A percentile compares a stretch with the other conserved stretches of the same genome.
Evolutionary conservation across 2,888 invertebrate genomes (phyloP).

Genomic region (Conomelus anceps): DNA sequence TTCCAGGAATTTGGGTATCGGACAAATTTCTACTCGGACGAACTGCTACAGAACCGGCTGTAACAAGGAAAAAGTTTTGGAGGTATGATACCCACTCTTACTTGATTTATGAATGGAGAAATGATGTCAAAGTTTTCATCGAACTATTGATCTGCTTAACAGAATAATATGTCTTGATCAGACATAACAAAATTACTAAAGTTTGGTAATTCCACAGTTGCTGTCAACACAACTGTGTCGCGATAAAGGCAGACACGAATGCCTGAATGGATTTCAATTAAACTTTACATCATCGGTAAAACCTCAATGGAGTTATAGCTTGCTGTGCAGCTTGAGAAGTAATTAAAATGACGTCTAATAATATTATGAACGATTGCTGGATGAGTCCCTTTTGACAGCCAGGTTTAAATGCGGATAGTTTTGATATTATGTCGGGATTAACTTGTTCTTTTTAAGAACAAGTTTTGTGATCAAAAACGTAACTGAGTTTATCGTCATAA

Average conservation of each 20-base stretch:
- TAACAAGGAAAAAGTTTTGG: background rate
- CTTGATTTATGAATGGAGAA: background rate
- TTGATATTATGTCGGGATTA: no score
- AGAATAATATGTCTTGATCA: background rate
- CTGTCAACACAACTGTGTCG: background rate
- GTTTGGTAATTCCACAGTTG: background rate
- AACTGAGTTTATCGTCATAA: no score
- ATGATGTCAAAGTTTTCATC: background rate
- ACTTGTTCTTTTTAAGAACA: no score
- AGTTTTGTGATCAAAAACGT: no score
- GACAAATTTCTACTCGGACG: no score
- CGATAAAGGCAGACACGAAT: background rate
- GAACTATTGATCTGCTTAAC: background rate
- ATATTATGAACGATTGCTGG: no score
- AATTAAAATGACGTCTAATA: no score
- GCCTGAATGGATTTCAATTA: background rate
- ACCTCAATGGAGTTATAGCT: background rate
- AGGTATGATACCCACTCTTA: background rate
- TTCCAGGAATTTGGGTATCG: no score
- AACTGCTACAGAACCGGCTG: no score
- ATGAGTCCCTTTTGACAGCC: no score
- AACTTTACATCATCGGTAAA: background rate
- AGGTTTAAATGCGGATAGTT: no score
- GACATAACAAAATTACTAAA: background rate
- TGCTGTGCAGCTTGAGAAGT: background rate